phyloP scores from a whole-genome alignment of 2,888 invertebrate genomes.

The Melanargia galathea region DNA sequence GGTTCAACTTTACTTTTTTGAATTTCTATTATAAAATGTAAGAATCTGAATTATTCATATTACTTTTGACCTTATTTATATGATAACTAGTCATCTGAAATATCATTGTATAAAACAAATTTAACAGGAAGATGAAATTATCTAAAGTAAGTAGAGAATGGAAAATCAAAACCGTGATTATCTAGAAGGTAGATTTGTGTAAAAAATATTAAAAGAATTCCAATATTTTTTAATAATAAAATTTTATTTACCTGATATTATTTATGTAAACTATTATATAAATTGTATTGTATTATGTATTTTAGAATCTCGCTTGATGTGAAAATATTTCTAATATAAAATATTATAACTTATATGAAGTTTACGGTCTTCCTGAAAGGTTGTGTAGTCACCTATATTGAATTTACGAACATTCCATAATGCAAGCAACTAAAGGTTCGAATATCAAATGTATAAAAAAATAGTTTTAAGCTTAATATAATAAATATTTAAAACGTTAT shows the following conservation, averaged over 20 bases:
- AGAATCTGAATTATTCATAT: not conserved
- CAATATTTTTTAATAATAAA: slow-evolving; percentile 4
- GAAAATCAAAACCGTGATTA: not conserved
- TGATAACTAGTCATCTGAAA: slow-evolving; percentile 6
- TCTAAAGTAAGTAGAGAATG: not conserved
- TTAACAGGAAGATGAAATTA: not conserved
- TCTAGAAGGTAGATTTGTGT: slow-evolving; percentile 5
- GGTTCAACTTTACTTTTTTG: not conserved
- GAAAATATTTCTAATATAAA: slow-evolving; percentile 1
- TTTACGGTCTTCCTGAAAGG: slow-evolving; percentile 40
- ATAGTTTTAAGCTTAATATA: slow-evolving; percentile 13
- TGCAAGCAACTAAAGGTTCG: slow-evolving; percentile 28
- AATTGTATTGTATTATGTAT: not conserved
- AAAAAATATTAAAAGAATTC: slow-evolving; percentile 5
- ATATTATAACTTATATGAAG: not conserved
- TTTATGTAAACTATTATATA: too few species aligned
- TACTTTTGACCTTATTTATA: not conserved
- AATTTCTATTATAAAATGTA: not conserved
- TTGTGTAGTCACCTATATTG: slow-evolving; percentile 46
- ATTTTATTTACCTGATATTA: not conserved
- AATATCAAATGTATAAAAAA: slow-evolving; percentile 10
- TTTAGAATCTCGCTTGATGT: slow-evolving; percentile 9
- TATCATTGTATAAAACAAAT: not conserved
- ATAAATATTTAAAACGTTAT: not conserved
- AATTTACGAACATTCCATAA: slow-evolving; percentile 46